Evolutionary conservation across 2,797 vertebrate species (phyloP).

Genomic region (Crocidura indochinensis): DNA sequence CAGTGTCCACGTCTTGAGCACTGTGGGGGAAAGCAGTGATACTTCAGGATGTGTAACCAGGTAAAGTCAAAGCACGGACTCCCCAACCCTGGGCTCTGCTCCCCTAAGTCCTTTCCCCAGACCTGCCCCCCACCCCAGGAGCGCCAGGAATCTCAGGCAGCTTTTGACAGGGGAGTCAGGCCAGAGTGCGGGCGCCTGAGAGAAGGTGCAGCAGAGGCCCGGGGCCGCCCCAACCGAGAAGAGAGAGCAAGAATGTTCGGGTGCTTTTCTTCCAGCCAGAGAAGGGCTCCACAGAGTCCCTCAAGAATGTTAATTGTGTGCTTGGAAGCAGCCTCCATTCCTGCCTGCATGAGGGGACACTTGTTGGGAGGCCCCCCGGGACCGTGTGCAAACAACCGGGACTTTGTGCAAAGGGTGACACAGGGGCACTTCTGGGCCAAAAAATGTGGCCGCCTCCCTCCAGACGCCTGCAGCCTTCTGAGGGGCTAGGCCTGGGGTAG

Average conservation of each 20-base stretch:
- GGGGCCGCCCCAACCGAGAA: conserved; percentile 25
- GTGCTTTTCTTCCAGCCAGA: conserved; percentile 70
- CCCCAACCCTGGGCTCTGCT: neutral
- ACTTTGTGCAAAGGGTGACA: conserved; percentile 88
- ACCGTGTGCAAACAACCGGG: conserved; percentile 84
- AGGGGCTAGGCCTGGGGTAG: neutral
- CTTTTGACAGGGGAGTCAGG: conserved; percentile 63
- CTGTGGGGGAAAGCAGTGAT: too few relatives aligned
- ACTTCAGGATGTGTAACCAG: too few relatives aligned
- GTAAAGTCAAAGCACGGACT: neutral
- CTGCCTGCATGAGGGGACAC: conserved; percentile 74
- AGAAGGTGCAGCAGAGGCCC: conserved; percentile 37
- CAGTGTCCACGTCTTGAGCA: too few relatives aligned
- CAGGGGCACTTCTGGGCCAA: conserved; percentile 87
- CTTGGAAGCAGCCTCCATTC: conserved; percentile 74
- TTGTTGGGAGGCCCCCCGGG: conserved; percentile 78
- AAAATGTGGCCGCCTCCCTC: conserved; percentile 76
- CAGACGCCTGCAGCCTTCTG: neutral
- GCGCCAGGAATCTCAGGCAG: conserved; percentile 81
- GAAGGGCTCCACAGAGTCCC: conserved; percentile 72
- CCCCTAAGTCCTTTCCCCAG: too few relatives aligned
- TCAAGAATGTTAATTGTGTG: conserved; percentile 82
- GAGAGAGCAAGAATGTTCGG: conserved; percentile 84
- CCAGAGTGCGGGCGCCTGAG: too few relatives aligned
- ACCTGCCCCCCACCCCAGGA: conserved; percentile 10